Conservation (phyloP, 2,113 vertebrate species). For the Sinocyclocheilus rhinocerous region DNA sequence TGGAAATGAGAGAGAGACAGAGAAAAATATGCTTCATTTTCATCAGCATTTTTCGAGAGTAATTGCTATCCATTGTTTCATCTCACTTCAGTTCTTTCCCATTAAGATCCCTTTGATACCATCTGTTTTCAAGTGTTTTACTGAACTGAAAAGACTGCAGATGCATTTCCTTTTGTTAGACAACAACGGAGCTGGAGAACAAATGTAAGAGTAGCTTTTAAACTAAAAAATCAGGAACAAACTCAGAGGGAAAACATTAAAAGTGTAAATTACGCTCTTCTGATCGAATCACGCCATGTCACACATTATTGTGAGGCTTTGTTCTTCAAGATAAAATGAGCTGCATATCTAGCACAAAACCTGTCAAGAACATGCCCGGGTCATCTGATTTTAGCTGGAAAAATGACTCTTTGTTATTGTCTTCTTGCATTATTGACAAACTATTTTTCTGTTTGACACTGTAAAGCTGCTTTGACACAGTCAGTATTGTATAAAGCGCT, state of each 20-base stretch:
- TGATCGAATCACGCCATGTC: background rate
- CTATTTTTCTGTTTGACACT: no score
- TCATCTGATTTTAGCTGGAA: background rate
- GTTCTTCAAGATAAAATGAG: background rate
- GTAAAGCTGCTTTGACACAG: no score
- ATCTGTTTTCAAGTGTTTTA: constrained; percentile 32
- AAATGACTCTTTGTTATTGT: no score
- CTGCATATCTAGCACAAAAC: background rate
- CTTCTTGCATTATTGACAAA: no score
- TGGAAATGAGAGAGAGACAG: constrained; percentile 58
- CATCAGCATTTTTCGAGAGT: constrained; percentile 21
- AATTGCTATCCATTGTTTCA: constrained; percentile 39
- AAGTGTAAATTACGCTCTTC: constrained; percentile 8
- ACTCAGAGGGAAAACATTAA: background rate
- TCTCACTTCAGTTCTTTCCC: constrained; percentile 29
- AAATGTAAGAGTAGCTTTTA: background rate
- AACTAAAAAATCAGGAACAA: background rate
- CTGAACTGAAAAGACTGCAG: constrained; percentile 12
- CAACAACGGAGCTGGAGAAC: constrained; percentile 15
- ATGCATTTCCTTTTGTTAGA: constrained; percentile 29
- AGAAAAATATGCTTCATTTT: background rate
- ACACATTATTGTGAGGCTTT: background rate
- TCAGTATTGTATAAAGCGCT: no score
- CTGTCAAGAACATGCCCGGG: background rate
- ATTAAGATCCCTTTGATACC: constrained; percentile 36